Base-by-base conservation (phyloP, 2,888 invertebrate genomes). In the Atethmia centrago region DNA sequence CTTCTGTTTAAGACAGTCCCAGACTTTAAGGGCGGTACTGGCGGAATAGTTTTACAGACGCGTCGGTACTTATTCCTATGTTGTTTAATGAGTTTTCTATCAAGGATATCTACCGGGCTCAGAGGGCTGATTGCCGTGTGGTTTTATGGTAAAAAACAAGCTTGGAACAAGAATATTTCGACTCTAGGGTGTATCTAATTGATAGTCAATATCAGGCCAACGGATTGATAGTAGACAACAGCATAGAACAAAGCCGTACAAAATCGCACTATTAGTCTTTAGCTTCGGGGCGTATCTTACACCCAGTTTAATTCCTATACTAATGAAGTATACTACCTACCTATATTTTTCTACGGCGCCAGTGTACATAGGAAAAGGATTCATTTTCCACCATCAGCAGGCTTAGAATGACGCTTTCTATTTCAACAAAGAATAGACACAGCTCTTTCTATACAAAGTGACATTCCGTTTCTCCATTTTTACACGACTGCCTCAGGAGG, bases 31-130 rank as follows among this genome's bases (percentile, higher is more conserved):
- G 49, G n/a, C 61, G 28, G 36, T 40, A 40, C 12, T 25, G 49
- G 14, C 28, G 53, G n/a, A 66, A 79, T 51, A 79, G 80, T 63
- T 73, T 51, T 25, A 19, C 19, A 10, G 62, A 51, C 14, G 16
- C 36, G 28, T 8, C 28, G 12, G 36, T 63, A 63, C 28, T 71
- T 63, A 70, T 47, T 45, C 19, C 10, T 49, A 53, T 31, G 28
- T 47, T 47, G 40, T 71, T 75, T 71, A 71, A 53, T 75, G 71
- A 79, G 59, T 75, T 75, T 79, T 61, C 47, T 71, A 61, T 71
- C 51, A 47, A 70, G n/a, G 16, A 21, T 45, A 58, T 5, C 28
- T 40, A 36, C 1, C 19, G 25, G 2, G 9, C 4, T 47, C 8
- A 12, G 8, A 25, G n/a, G 45, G 36, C 1, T 10, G 68, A 47